phyloP scores from a whole-genome alignment of 2,888 invertebrate genomes.

The Drosophila borborema region DNA sequence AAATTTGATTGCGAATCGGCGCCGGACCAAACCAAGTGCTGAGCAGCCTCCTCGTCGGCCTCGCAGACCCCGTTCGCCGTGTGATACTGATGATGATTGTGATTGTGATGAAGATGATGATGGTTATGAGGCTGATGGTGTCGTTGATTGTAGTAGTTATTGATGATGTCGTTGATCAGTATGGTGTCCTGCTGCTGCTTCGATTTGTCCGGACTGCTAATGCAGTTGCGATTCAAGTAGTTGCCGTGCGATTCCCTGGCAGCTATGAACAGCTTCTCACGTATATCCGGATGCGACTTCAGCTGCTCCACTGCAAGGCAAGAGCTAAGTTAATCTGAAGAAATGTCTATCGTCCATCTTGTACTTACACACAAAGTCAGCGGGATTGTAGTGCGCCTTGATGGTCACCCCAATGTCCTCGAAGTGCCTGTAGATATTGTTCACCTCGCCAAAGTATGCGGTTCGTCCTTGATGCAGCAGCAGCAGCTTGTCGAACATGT shows the following conservation, averaged over 20 bases:
- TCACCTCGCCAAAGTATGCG: constrained; percentile 91
- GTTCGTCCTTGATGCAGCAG: constrained; percentile 90
- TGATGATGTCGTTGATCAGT: constrained; percentile 81
- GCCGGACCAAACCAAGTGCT: constrained; percentile 88
- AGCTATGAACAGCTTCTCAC: constrained; percentile 89
- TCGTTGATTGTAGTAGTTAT: constrained; percentile 78
- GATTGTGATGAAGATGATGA: constrained; percentile 44
- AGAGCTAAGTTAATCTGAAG: neutral
- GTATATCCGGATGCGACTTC: constrained; percentile 89
- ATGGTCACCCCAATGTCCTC: constrained; percentile 89
- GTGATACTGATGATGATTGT: constrained; percentile 43
- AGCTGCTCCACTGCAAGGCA: constrained; percentile 89
- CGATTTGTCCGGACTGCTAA: constrained; percentile 48
- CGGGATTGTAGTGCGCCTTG: constrained; percentile 92
- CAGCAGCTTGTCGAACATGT: constrained; percentile 92
- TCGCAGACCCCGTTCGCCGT: constrained; percentile 57
- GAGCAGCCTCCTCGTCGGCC: constrained; percentile 85
- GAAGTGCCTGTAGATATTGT: constrained; percentile 90
- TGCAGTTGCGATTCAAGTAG: constrained; percentile 81
- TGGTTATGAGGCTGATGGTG: constrained; percentile 46
- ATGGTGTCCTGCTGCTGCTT: constrained; percentile 73
- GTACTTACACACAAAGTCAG: constrained; percentile 92
- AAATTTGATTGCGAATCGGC: constrained; percentile 89
- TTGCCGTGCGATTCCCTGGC: constrained; percentile 88
- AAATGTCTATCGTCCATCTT: neutral